A percentile compares a stretch with the other conserved stretches of the same genome.
phyloP scores from a whole-genome alignment of 2,797 vertebrate genomes.

The Apogon talboti region DNA sequence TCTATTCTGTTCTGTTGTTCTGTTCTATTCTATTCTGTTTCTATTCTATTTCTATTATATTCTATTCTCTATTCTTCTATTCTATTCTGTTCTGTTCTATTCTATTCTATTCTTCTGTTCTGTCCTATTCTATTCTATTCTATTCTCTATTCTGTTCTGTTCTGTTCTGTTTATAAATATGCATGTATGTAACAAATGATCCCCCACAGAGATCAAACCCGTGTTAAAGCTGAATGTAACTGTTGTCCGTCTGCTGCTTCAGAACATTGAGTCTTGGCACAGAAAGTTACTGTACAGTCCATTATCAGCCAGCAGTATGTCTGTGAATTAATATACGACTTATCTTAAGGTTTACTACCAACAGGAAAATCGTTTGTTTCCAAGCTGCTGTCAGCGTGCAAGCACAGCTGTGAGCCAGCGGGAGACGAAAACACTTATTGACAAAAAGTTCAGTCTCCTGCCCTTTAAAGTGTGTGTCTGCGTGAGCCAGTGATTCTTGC shows the following conservation, averaged over 20 bases:
- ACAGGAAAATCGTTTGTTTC: slow-evolving; percentile 48
- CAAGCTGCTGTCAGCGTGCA: slow-evolving; percentile 57
- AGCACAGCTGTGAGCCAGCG: slow-evolving; percentile 43
- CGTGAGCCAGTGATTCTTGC: slow-evolving; percentile 15
- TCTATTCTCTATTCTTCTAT: too few species aligned
- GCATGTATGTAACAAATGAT: slow-evolving; percentile 23
- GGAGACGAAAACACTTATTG: background rate
- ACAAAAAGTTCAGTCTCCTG: slow-evolving; percentile 4
- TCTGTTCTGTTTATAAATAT: slow-evolving; percentile 21
- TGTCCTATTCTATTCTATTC: too few species aligned
- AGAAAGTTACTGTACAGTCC: background rate
- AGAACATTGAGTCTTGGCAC: slow-evolving; percentile 17
- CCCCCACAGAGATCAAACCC: too few species aligned
- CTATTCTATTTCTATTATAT: too few species aligned
- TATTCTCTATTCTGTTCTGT: background rate
- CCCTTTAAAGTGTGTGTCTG: slow-evolving; percentile 20
- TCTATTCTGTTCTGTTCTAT: too few species aligned
- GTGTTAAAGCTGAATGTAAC: too few species aligned
- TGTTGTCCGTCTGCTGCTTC: slow-evolving; percentile 1
- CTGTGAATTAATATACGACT: background rate
- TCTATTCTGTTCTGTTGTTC: background rate
- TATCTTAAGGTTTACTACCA: slow-evolving; percentile 18
- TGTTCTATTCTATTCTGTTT: too few species aligned
- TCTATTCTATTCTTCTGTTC: too few species aligned
- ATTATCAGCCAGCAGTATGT: background rate